Base-by-base conservation (phyloP, 2,888 invertebrate genomes). In the Petrophora chlorosata region DNA sequence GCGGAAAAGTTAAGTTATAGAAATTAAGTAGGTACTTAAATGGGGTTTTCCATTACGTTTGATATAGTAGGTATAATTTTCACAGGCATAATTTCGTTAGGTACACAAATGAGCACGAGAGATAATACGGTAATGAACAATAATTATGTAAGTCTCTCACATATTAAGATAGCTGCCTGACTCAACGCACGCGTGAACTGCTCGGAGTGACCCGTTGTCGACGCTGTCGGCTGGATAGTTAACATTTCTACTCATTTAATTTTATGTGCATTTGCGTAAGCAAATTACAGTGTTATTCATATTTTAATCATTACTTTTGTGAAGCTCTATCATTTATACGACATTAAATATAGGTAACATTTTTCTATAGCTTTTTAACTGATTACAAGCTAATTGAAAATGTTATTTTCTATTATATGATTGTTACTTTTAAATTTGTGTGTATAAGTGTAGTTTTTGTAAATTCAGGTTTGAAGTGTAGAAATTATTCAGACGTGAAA, bases 101-200 rank as follows among this genome's bases (percentile, higher is more conserved):
- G 39, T 49, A 51, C 25, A 52, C 46, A 43, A 42, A 19, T 25
- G 33, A 22, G 26, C 10, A 15, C 22, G 15, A 47, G 70, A 79
- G 78, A 82, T 80, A 81, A 79, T 72, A 70, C 63, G 64, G 52
- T 77, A 76, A 73, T 68, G 69, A 70, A 76, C 70, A 75, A 77
- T 83, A 39, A 53, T 54, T 84, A 85, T 84, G 78, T 84, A 83
- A 85, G 74, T 61, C 66, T 48, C 66, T 64, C 73, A 72, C 67
- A 70, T 61, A 67, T 65, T 70, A 68, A 70, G 81, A 82, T 78
- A 82, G 79, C 68, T 60, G 68, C 64, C 76, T 70, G 62, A 68
- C 70, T 65, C 67, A 66, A 62, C 77, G 70, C 75, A 66, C 73
- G 82, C 64, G 67, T 71, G 10, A 10, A 25, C 3, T 25, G 55